Evolutionary conservation across 2,113 vertebrate genomes (phyloP), one percentile per base, ranked within the genome.

Genomic region (Typhlomys cinereus): DNA sequence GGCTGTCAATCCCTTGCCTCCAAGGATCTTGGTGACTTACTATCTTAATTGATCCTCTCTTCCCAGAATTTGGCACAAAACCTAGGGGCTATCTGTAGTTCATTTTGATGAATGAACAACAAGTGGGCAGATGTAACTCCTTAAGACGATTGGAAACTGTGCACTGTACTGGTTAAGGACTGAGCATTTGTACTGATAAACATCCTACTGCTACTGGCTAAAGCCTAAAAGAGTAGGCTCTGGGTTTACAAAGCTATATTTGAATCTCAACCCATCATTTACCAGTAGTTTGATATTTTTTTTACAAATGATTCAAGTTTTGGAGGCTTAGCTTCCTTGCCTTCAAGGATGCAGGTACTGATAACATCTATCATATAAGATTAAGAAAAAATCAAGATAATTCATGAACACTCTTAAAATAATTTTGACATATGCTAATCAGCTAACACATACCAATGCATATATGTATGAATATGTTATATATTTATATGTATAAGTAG

Each of bases 311-410:
- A 36, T 64, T 36, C 34, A 59, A 59, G 17, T 67, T 50, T 21
- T 14, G 10, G 6, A 90, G 46, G 31, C 80, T 94, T 27, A 25
- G 52, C 86, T 89, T 87, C 20, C 39, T 96, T 70, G 84, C 54
- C 61, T 69, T 21, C 41, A 64, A 21, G 41, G 46, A n/a, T 67
- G 29, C 15, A 34, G 21, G 59, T 61, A 41, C 29, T 75, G 54
- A 71, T 17, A 67, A 2, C 66, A 62, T 7, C 57, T n/a, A 25
- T 7, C 2, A 64, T 50, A 17, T 5, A 70, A 39, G 11, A 41
- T 17, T 61, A 31, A 76, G 66, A 75, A 44, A 90, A 71, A 15
- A 44, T 48, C 50, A 81, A 64, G 52, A 52, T 14, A 87, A 83
- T 46, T 73, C 15, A 14, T 18, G 8, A 20, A 87, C 92, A 25